Evolutionary conservation across 2,888 invertebrate species (phyloP).

Genomic region (Eudasyphora cyanicolor): DNA sequence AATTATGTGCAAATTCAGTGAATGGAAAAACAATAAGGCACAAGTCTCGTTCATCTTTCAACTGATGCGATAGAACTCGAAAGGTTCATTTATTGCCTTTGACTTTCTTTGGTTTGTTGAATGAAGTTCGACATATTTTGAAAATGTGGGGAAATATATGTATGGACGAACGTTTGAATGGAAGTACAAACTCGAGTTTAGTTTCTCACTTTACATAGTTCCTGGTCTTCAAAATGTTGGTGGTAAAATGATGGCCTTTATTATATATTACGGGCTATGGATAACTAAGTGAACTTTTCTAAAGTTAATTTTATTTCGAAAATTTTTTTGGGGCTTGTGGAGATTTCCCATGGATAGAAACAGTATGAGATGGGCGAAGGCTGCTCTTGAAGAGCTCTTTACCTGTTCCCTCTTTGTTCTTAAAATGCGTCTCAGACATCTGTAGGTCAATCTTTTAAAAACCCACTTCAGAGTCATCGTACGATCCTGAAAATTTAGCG

Average conservation of each 20-base stretch:
- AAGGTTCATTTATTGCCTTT: slow-evolving; percentile 53
- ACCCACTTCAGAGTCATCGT: too few relatives aligned
- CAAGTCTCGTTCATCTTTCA: background rate
- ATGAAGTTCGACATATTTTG: background rate
- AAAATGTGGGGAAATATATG: slow-evolving; percentile 9
- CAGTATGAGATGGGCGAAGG: too few relatives aligned
- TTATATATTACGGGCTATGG: background rate
- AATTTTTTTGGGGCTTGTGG: background rate
- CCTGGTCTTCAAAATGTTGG: background rate
- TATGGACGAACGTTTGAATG: background rate
- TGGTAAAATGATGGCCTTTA: background rate
- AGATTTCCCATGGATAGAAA: slow-evolving; percentile 21
- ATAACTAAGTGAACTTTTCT: background rate
- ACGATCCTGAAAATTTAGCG: too few relatives aligned
- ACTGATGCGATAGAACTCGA: background rate
- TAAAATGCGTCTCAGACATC: too few relatives aligned
- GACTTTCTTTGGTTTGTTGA: background rate
- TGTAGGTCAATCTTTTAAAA: too few relatives aligned
- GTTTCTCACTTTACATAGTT: background rate
- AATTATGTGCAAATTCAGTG: slow-evolving; percentile 66
- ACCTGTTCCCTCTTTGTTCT: too few relatives aligned
- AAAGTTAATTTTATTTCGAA: background rate
- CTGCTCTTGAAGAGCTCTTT: too few relatives aligned
- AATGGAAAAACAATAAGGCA: slow-evolving; percentile 63
- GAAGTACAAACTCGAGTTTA: background rate